Percentiles rank a stretch among this genome's conserved stretches.
phyloP scores from a whole-genome alignment of 2,888 invertebrate genomes.

The Spialia ferax region DNA sequence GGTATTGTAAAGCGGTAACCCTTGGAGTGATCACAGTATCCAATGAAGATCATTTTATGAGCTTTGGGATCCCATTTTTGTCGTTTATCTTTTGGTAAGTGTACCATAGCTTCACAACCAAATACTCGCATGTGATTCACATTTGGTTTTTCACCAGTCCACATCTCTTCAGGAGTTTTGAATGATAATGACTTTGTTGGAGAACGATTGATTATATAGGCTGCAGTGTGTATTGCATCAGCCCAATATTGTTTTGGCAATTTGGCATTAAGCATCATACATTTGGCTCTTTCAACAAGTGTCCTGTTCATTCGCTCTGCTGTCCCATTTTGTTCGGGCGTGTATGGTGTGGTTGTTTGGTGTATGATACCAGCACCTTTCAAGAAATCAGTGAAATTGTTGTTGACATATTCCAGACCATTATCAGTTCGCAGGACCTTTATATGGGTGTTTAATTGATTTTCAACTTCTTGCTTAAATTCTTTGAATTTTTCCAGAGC shows the following conservation, averaged over 20 bases:
- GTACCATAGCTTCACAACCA: constrained; percentile 53
- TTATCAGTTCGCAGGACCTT: background rate
- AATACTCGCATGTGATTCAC: constrained; percentile 55
- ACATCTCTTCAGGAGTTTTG: constrained; percentile 54
- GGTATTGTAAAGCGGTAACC: constrained; percentile 49
- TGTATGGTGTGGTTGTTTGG: background rate
- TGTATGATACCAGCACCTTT: background rate
- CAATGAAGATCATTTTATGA: constrained; percentile 54
- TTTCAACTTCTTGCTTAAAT: background rate
- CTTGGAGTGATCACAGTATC: constrained; percentile 56
- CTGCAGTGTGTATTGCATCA: background rate
- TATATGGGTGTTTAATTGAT: background rate
- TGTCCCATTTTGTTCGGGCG: background rate
- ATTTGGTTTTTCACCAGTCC: constrained; percentile 56
- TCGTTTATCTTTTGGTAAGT: constrained; percentile 44
- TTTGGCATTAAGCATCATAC: background rate
- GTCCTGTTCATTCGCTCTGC: constrained; percentile 2
- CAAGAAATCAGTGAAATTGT: background rate
- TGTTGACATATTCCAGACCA: background rate
- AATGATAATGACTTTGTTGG: constrained; percentile 43
- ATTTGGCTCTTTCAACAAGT: background rate
- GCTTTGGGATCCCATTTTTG: constrained; percentile 52
- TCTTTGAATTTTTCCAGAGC: background rate
- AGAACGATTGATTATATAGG: constrained; percentile 21
- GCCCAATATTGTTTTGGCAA: constrained; percentile 4